phyloP scores from a whole-genome alignment of 2,113 vertebrate genomes.

The Dolichallabes microphthalmus region DNA sequence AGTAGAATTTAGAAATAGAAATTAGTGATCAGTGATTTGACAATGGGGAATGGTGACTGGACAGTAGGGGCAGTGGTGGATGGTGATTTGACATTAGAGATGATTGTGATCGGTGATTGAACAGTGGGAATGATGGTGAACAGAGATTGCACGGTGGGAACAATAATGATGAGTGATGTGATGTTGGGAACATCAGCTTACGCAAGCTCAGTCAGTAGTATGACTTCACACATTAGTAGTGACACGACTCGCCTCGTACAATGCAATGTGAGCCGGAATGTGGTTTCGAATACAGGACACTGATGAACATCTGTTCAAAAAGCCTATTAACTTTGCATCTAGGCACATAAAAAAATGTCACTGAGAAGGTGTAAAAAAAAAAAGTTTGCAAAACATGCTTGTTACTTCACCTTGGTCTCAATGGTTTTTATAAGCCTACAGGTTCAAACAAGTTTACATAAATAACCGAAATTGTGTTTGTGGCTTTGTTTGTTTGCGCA shows the following conservation, averaged over 20 bases:
- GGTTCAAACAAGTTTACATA: too few species aligned
- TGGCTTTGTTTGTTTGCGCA: too few species aligned
- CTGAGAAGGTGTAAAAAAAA: background rate
- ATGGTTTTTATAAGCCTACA: background rate
- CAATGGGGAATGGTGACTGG: background rate
- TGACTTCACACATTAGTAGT: background rate
- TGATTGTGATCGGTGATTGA: background rate
- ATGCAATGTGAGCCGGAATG: background rate
- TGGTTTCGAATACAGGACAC: background rate
- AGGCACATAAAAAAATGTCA: background rate
- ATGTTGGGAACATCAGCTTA: too few species aligned
- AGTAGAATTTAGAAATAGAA: too few species aligned
- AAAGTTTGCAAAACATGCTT: background rate
- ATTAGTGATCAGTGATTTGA: background rate
- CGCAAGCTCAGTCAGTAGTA: too few species aligned
- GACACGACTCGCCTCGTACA: background rate
- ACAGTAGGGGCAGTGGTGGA: background rate
- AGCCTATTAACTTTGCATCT: background rate
- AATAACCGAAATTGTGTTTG: too few species aligned
- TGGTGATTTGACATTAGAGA: background rate
- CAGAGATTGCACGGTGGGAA: too few species aligned
- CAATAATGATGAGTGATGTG: background rate
- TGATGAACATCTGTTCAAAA: background rate
- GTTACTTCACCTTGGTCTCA: background rate
- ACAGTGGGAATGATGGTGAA: background rate